These are phyloP conservation scores for Kryptolebias marmoratus DNA, from an alignment of 2,113 vertebrate species.

Conservation along the genomic window DNA sequence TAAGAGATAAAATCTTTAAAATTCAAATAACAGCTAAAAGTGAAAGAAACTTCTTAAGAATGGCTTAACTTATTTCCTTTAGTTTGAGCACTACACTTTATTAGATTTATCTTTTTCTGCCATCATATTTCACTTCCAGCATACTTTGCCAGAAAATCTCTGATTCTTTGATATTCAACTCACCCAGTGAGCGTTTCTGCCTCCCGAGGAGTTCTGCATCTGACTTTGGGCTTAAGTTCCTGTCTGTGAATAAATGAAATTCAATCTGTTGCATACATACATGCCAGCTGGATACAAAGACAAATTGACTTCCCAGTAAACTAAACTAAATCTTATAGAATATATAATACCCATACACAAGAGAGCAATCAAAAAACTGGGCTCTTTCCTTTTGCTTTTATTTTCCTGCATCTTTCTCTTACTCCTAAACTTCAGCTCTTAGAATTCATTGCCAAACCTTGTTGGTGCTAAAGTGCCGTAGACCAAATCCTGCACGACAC, in stretches of 20 bases:
- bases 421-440: conserved; percentile 16
- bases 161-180: conserved; percentile 28
- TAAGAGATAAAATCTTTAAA: no score
- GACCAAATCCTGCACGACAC: conserved; percentile 65
- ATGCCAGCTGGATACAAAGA: conserved; percentile 67
- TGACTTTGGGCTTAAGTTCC: conserved; percentile 31
- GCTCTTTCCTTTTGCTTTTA: conserved; percentile 43
- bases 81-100: conserved; percentile 3
- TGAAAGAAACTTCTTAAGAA: no score
- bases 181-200: conserved; percentile 25
- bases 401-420: conserved; percentile 5
- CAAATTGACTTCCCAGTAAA: conserved; percentile 66
- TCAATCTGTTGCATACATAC: conserved; percentile 59
- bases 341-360: conserved; percentile 65
- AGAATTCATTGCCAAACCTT: conserved; percentile 51
- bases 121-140: neutral
- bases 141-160: conserved; percentile 2
- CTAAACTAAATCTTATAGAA: conserved; percentile 63
- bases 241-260: conserved; percentile 66
- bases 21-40: no score
- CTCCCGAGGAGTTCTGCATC: conserved; percentile 33
- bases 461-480: conserved; percentile 43
- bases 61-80: no score
- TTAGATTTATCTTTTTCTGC: neutral
- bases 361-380: conserved; percentile 66